Evolutionary conservation across 1,140 invertebrate genomes (phyloP), one percentile per base, ranked within the genome.

Genomic region (Hirudo medicinalis): DNA sequence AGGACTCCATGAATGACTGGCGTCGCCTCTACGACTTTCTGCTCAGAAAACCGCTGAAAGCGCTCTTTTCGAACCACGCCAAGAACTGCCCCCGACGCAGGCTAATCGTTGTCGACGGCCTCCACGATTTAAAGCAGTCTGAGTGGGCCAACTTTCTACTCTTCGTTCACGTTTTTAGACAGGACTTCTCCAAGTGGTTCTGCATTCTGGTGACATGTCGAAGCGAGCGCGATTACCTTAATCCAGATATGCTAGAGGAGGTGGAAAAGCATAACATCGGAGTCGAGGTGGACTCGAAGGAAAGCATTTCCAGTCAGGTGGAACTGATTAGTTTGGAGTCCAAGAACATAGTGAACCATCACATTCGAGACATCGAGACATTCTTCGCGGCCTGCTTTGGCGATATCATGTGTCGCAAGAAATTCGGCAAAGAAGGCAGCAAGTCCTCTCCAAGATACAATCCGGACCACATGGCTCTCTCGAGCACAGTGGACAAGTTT

Each of bases 301-400:
- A 63, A n/a, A 32, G 22, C 29, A 63, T 63, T 25, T 63, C 22
- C 29, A 49, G 13, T 17, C 43, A 49, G 13, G 13, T 49, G 43
- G 43, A 49, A 13, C 4, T 9, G 43, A 49, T 49, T 49, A 49
- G 11, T 9, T 63, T 63, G 57, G 57, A 63, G 57, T 63, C 57
- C 29, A 63, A 63, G 29, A 63, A 63, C 19, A 6, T 63, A 0
- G 57, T 32, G 57, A 63, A 32, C 13, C 57, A 63, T 22, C 57
- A 63, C 57, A 63, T 63, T 63, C 57, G 57, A n/a, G 57, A 63
- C 57, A 63, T 63, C 0, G 57, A 63, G 29, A 63, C 57, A 13
- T 63, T 63, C 29, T 63, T 63, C 19, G 57, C 22, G 22, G 57
- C 57, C 11, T 63, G 57, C 20, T 63, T 63, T 20, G 22, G 57